Evolutionary conservation across 2,888 invertebrate species (phyloP).

Genomic region (Sphecodes monilicornis): DNA sequence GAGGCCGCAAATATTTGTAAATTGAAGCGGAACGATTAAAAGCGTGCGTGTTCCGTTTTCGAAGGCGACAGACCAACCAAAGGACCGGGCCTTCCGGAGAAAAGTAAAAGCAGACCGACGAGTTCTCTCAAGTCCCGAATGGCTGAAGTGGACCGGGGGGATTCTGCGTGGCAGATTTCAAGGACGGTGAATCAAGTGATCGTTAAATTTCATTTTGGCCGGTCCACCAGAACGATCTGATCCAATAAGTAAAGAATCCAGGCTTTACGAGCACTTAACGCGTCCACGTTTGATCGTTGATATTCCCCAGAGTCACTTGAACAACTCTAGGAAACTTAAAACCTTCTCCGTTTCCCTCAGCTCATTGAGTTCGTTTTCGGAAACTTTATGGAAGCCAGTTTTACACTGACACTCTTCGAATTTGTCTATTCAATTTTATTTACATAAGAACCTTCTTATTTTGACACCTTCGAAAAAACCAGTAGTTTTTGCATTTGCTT

Average conservation of each 20-base stretch:
- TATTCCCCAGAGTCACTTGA: neutral
- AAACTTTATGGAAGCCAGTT: neutral
- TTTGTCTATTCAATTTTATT: neutral
- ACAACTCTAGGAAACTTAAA: neutral
- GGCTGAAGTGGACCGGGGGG: constrained; percentile 28
- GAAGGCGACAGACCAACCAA: constrained; percentile 34
- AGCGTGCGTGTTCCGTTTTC: neutral
- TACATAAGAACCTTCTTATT: neutral
- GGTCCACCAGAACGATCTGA: constrained; percentile 23
- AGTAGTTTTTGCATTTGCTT: neutral
- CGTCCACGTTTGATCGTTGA: constrained; percentile 12
- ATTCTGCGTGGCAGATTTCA: constrained; percentile 20
- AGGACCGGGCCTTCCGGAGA: neutral
- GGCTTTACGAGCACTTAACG: constrained; percentile 3
- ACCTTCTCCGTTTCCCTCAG: neutral
- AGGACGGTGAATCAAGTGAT: constrained; percentile 39
- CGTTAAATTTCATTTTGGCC: constrained; percentile 63
- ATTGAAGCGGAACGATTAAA: neutral
- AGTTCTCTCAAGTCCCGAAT: constrained; percentile 22
- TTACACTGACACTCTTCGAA: neutral
- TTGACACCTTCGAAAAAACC: neutral
- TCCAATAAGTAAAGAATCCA: constrained; percentile 24
- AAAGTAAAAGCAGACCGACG: constrained; percentile 22
- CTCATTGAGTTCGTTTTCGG: neutral
- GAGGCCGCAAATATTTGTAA: neutral